Conservation (phyloP, 1,140 invertebrate species). For the Yoshiicerus persimilis region DNA sequence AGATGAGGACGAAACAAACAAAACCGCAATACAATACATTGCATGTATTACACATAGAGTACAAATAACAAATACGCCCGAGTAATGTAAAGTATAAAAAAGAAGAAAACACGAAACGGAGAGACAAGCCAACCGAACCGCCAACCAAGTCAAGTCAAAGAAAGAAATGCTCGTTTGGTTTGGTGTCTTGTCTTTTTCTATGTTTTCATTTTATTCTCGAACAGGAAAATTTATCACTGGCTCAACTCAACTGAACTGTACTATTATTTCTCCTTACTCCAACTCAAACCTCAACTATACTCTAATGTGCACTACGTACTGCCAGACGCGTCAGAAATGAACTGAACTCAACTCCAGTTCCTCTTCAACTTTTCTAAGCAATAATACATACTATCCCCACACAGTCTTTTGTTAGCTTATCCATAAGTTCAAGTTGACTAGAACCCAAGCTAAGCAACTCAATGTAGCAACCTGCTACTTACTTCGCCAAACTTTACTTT, state of each 20-base stretch:
- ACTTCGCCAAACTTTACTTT: neutral
- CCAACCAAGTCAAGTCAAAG: neutral
- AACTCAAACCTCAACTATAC: neutral
- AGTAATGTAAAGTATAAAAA: neutral
- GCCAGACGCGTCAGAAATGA: neutral
- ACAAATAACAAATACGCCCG: neutral
- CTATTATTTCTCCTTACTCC: neutral
- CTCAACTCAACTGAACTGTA: neutral
- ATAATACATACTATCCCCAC: neutral
- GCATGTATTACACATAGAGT: neutral
- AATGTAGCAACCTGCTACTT: neutral
- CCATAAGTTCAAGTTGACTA: neutral
- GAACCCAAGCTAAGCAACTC: neutral
- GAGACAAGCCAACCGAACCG: neutral
- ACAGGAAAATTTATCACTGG: neutral
- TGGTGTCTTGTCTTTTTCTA: neutral
- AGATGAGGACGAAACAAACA: neutral
- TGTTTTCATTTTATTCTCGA: conserved; percentile 13
- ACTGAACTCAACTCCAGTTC: neutral
- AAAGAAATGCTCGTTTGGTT: neutral
- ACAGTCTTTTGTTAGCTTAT: neutral
- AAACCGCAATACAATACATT: neutral
- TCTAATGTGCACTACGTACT: neutral
- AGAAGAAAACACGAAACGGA: neutral
- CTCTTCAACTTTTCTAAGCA: neutral